Percentiles rank a stretch among this genome's conserved stretches.
Evolutionary conservation across 2,888 invertebrate species (phyloP).

Genomic region (Corbicula japonica): DNA sequence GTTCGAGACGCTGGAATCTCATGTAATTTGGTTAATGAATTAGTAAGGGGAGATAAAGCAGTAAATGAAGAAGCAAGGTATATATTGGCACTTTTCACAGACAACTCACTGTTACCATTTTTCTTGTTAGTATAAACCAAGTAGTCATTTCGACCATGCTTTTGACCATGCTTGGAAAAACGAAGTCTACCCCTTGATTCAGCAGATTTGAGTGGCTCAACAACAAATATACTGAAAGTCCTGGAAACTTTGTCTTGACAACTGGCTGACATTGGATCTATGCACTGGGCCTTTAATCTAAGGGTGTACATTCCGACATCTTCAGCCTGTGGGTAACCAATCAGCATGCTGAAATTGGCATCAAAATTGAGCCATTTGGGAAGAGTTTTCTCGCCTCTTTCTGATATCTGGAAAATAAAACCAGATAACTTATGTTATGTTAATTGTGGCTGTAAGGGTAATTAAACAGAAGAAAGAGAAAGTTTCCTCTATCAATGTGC

Average conservation of each 20-base stretch:
- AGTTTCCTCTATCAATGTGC: no score
- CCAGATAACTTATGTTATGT: no score
- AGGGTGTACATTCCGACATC: constrained; percentile 52
- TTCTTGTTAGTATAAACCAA: constrained; percentile 38
- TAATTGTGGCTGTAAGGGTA: no score
- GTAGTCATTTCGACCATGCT: constrained; percentile 30
- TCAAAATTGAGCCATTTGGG: constrained; percentile 61
- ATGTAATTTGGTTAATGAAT: neutral
- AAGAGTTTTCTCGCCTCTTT: constrained; percentile 48
- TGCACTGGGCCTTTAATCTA: constrained; percentile 52
- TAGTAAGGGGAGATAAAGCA: no score
- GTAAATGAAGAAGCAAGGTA: no score
- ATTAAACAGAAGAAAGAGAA: no score
- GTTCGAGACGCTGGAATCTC: no score
- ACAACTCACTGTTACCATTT: constrained; percentile 45
- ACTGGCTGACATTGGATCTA: constrained; percentile 33
- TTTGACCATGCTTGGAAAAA: constrained; percentile 48
- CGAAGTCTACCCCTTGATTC: constrained; percentile 57
- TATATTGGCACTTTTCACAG: constrained; percentile 26
- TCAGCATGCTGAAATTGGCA: constrained; percentile 42
- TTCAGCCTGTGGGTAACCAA: constrained; percentile 45
- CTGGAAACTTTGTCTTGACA: constrained; percentile 59
- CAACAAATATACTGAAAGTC: constrained; percentile 56
- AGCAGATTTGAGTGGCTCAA: constrained; percentile 53
- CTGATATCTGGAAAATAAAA: constrained; percentile 52